A percentile compares a stretch with the other conserved stretches of the same genome.
phyloP scores from a whole-genome alignment of 2,113 vertebrate genomes.

The Philantomba maxwellii region DNA sequence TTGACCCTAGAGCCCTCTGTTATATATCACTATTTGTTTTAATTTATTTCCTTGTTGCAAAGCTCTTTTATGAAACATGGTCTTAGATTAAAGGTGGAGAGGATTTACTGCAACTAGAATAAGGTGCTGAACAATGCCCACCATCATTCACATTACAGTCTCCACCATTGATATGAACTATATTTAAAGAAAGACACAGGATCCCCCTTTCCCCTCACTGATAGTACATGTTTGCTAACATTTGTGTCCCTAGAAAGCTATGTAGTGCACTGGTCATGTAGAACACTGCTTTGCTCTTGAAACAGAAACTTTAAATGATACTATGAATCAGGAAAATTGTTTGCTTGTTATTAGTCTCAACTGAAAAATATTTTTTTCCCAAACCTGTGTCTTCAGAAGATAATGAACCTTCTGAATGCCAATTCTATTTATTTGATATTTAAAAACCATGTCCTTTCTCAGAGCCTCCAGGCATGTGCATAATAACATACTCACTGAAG shows the following conservation, averaged over 20 bases:
- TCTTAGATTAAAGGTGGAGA: neutral
- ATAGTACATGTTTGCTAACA: conserved; percentile 26
- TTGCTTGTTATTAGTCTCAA: conserved; percentile 21
- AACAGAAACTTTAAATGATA: conserved; percentile 29
- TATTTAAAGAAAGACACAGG: conserved; percentile 7
- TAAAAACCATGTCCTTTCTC: conserved; percentile 48
- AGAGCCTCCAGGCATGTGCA: conserved; percentile 9
- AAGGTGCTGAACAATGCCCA: neutral
- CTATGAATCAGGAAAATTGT: conserved; percentile 35
- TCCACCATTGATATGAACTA: neutral
- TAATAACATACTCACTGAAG: conserved; percentile 34
- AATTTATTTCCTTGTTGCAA: conserved; percentile 21
- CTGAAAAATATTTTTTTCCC: neutral
- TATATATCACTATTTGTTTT: conserved; percentile 40
- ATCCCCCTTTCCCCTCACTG: neutral
- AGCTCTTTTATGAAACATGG: neutral
- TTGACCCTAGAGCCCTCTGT: neutral
- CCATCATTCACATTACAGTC: neutral
- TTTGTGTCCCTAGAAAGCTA: neutral
- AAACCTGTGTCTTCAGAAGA: conserved; percentile 37
- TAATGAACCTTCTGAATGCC: conserved; percentile 48
- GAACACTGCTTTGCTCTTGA: conserved; percentile 26
- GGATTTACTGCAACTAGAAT: neutral
- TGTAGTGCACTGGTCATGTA: neutral
- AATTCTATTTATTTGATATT: conserved; percentile 63